phyloP scores from a whole-genome alignment of 2,888 invertebrate genomes.

The Coremacera marginata region DNA sequence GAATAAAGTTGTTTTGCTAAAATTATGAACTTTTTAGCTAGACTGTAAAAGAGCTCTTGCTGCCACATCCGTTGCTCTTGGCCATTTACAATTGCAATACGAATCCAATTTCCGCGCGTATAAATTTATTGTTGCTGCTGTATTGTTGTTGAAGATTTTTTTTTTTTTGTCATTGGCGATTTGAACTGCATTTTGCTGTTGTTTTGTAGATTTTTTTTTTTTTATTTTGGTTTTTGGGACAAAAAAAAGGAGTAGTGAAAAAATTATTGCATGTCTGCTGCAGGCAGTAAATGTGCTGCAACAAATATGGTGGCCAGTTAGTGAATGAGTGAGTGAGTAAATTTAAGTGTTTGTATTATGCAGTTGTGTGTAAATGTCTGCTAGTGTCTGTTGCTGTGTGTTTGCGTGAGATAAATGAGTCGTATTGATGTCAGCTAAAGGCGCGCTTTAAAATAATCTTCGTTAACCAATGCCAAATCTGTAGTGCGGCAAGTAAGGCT shows the following conservation, averaged over 20 bases:
- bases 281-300: not conserved
- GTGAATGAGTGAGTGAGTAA: too few species aligned
- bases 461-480: not conserved
- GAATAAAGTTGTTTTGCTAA: not conserved
- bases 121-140: conserved; percentile 20
- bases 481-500: not conserved
- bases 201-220: not conserved
- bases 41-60: not conserved
- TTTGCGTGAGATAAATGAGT: conserved; percentile 27
- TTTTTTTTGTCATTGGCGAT: conserved; percentile 1
- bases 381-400: not conserved
- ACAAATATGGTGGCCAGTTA: not conserved
- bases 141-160: conserved; percentile 12
- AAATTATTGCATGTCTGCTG: conserved; percentile 8
- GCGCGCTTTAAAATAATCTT: conserved; percentile 32
- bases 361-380: not conserved
- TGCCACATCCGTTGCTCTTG: not conserved
- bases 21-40: not conserved
- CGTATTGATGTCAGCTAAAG: conserved; percentile 33
- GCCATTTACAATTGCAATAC: conserved; percentile 28
- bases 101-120: conserved; percentile 26
- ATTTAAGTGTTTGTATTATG: not conserved
- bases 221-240: not conserved
- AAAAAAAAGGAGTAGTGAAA: not conserved
- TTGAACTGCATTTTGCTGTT: not conserved